Evolutionary conservation across 2,888 invertebrate genomes (phyloP), one percentile per base, ranked within the genome.

Genomic region (Andrena bicolor): DNA sequence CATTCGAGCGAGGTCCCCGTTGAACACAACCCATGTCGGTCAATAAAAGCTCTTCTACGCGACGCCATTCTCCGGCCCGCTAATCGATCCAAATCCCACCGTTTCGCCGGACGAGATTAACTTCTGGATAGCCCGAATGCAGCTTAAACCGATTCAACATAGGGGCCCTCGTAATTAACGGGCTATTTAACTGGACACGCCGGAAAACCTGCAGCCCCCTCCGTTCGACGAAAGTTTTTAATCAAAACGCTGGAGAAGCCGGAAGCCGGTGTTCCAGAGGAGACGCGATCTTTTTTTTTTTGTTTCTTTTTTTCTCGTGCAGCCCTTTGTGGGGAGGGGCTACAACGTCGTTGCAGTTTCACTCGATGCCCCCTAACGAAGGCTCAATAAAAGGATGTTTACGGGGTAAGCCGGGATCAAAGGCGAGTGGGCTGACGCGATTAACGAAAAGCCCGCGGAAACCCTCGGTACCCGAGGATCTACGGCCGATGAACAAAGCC

Each of bases 351-450:
- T 70, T 70, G 73, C 79, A 84, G 76, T 79, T 84, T 85, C 76
- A 63, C 83, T 72, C 76, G 84, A 80, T 85, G 75, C 75, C 60
- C 76, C 41, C 73, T 89, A 88, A 90, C 85, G 87, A 86, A 88
- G 87, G 87, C 86, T 86, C 89, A 88, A 91, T 90, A 90, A 91
- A 91, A 91, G 90, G 88, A 90, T 90, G 90, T 91, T 90, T 90
- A 85, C 80, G 82, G 56, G 90, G 86, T 84, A 88, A 86, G 85
- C 80, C 82, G 75, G 72, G 88, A 89, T 92, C 92, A 91, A 92
- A 91, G 91, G 89, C 86, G 85, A 88, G 88, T 86, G 86, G 87
- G 88, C 90, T 90, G 89, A 91, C 88, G 91, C 90, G 91, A 90
- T 91, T 92, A 91, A 87, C 86, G 84, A 87, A 84, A 88, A 89